phyloP scores from a whole-genome alignment of 2,113 vertebrate species.

The Pica pica region DNA sequence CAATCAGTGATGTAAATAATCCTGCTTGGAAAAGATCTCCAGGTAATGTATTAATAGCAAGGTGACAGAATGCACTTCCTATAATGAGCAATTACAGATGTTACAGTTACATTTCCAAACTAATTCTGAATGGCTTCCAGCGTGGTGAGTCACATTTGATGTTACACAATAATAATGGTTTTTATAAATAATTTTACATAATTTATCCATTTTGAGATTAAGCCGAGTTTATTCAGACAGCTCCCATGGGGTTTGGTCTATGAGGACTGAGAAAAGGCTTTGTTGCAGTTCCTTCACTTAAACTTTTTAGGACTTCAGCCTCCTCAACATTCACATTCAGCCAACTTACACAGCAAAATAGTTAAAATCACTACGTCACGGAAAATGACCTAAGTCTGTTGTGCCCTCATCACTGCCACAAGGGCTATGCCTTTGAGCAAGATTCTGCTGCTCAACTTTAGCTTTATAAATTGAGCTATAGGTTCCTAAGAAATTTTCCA shows the following conservation, averaged over 20 bases:
- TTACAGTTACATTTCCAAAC: not conserved
- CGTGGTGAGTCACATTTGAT: not conserved
- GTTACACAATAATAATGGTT: not conserved
- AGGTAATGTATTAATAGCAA: not conserved
- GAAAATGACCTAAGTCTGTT: not conserved
- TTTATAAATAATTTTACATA: not conserved
- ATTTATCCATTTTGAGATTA: not conserved
- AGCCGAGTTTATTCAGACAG: not conserved
- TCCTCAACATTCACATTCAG: not conserved
- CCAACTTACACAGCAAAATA: rapidly evolving
- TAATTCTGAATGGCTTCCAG: not conserved
- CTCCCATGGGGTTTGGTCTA: not conserved
- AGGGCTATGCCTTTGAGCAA: not conserved
- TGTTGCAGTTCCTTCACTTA: not conserved
- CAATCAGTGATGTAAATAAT: not conserved
- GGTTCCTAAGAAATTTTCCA: not conserved
- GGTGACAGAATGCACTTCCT: not conserved
- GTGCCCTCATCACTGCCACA: not conserved
- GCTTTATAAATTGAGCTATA: not conserved
- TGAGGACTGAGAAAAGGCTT: rapidly evolving
- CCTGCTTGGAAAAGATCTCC: not conserved
- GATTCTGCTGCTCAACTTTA: not conserved
- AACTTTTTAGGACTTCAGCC: not conserved
- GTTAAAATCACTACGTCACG: not conserved
- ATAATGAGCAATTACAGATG: not conserved